Base-by-base conservation (phyloP, 2,797 vertebrate genomes). In the Moxostoma hubbsi region DNA sequence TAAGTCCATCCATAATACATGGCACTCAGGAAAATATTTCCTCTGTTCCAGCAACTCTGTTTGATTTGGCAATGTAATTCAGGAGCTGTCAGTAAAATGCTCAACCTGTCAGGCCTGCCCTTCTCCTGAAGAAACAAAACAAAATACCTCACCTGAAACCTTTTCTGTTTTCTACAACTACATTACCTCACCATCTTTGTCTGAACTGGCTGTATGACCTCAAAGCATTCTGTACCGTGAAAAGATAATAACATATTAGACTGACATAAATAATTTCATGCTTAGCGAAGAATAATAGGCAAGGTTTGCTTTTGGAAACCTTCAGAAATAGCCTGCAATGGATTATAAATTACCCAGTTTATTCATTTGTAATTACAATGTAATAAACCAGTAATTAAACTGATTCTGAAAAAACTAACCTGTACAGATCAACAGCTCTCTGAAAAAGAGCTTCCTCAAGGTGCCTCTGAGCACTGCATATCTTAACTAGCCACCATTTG, bases 1-100 rank as follows among this genome's bases (percentile, higher is more conserved):
- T 90, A 92, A 91, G 87, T 92, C 91, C 90, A 92, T 92, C 90
- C 90, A 91, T 92, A 92, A 93, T 92, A 91, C 91, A 91, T 91
- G 83, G 86, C 78, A 85, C 86, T 87, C 86, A 84, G 68, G 80
- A 91, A 90, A 92, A 92, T 88, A 91, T 92, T 92, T 93, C 92
- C 89, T 93, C 90, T 92, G 89, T 86, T 93, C 89, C 90, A 90
- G 87, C 57, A 84, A 90, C 89, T 89, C 86, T 93, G 92, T 94
- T 94, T 94, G 92, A 89, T 92, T 93, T 94, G 89, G 86, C 89
- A 46, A 88, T 84, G 81, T 90, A 88, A 90, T 90, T 91, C 90
- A 87, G 18, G 82, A 86, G 87, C 88, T 88, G 90, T 92, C 88
- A 79, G 78, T 86, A 86, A 89, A 90, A 90, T 91, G 88, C 86